These are phyloP conservation scores for Pseudonaja textilis DNA, from an alignment of 2,113 vertebrate genomes.

Conservation along the genomic window DNA sequence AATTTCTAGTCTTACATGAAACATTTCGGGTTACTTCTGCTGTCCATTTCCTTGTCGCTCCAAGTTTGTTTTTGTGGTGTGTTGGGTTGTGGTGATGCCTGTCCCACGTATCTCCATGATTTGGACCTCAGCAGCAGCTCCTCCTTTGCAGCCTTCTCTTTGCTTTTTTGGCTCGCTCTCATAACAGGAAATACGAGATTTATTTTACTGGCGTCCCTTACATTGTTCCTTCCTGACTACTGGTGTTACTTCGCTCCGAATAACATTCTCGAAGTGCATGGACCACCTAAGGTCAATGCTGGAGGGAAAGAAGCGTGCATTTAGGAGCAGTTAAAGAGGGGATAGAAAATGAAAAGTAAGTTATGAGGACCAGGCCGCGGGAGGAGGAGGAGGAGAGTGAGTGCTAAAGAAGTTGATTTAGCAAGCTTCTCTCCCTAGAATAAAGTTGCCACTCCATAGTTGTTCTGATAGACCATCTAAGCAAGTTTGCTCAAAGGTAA, in stretches of 20 bases:
- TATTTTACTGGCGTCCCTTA: conserved; percentile 80
- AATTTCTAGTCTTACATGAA: conserved; percentile 33
- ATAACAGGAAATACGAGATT: conserved; percentile 80
- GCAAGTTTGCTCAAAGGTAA: not conserved
- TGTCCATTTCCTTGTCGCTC: conserved; percentile 55
- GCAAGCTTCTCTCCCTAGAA: not conserved
- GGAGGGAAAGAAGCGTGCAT: conserved; percentile 56
- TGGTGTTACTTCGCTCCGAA: conserved; percentile 75
- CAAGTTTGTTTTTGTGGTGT: conserved; percentile 65
- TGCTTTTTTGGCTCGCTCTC: conserved; percentile 73
- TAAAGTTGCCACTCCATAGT: not conserved
- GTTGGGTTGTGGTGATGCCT: conserved; percentile 54
- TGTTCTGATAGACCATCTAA: not conserved
- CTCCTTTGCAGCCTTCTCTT: conserved; percentile 74
- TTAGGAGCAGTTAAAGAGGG: conserved; percentile 34
- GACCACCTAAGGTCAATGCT: conserved; percentile 65
- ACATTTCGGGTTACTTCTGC: conserved; percentile 33
- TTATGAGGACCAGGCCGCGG: not conserved
- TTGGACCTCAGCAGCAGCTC: conserved; percentile 55
- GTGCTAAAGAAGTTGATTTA: not conserved
- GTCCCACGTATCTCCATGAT: conserved; percentile 45
- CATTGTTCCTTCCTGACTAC: conserved; percentile 80
- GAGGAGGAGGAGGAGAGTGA: not conserved
- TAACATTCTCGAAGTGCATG: conserved; percentile 67
- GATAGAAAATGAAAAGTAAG: not conserved